phyloP scores from a whole-genome alignment of 1,140 invertebrate species.

The Rhizoglyphus robini region DNA sequence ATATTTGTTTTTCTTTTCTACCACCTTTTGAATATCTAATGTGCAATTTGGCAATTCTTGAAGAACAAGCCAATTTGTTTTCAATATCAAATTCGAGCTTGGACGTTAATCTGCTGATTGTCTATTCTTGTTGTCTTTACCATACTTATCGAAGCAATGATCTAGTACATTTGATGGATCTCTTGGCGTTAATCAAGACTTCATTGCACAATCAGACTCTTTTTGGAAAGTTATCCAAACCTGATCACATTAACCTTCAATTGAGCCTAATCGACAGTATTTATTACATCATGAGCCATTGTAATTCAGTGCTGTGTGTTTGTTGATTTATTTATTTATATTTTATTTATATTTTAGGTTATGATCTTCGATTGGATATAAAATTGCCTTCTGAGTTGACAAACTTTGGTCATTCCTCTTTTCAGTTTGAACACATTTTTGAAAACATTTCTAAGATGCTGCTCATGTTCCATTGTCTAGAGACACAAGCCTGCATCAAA shows the following conservation, averaged over 20 bases:
- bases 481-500: neutral
- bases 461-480: neutral
- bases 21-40: conserved; percentile 1
- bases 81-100: neutral
- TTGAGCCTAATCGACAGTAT: neutral
- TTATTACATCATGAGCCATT: neutral
- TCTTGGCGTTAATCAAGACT: neutral
- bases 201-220: neutral
- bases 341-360: neutral
- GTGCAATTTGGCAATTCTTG: neutral
- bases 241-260: neutral
- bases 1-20: too few species aligned
- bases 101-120: neutral
- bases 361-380: neutral
- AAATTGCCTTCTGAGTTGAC: neutral
- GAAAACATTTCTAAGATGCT: neutral
- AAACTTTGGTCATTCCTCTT: neutral
- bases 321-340: neutral
- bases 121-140: neutral
- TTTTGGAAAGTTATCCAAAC: neutral
- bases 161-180: neutral
- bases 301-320: neutral
- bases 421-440: neutral
- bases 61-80: neutral
- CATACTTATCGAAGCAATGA: neutral